Evolutionary conservation across 2,797 vertebrate species (phyloP), one percentile per base, ranked within the genome.

Genomic region (Anas capensis): DNA sequence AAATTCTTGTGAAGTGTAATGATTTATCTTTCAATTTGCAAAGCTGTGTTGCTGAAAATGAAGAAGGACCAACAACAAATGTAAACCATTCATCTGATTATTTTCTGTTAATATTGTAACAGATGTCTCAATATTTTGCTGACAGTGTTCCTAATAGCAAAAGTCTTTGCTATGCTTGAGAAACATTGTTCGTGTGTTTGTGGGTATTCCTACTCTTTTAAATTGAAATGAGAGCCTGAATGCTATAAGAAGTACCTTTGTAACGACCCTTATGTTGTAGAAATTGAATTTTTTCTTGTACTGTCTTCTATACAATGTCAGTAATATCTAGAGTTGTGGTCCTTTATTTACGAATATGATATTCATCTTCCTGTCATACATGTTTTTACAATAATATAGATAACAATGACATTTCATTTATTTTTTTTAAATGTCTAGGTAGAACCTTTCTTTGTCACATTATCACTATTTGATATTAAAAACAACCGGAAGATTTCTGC

Each of bases 1-100:
- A 99, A 90, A 97, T 99, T 96, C 97, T 99, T 73, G 99, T 99
- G 95, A 99, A 98, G 96, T 99, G 99, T 88, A 98, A 99, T 10
- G 98, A 99, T 96, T 98, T 99, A 83, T 98, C 98, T 36, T 99
- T 99, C 97, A 99, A 99, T 97, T 98, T 99, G 86, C 99, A 99
- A 97, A 98, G 99, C 97, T 99, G 99, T 2, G 97, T 99, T n/a
- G 98, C 98, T 3, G 99, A 99, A 94, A 99, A 98, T n/a, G 99
- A 99, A 90, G 99, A 99, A 53, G 99, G 99, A 53, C 99, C 99
- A 19, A 99, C 98, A 2, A 99, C 99, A 71, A 99, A 99, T 88
- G 99, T 99, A 98, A 90, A 98, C 92, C 95, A 82, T 88, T 90
- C 2, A 7, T 27, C 6, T 49, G 42, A 53, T 90, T 89, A n/a